Conservation (phyloP, 2,797 vertebrate genomes). For the Cynopterus sphinx region DNA sequence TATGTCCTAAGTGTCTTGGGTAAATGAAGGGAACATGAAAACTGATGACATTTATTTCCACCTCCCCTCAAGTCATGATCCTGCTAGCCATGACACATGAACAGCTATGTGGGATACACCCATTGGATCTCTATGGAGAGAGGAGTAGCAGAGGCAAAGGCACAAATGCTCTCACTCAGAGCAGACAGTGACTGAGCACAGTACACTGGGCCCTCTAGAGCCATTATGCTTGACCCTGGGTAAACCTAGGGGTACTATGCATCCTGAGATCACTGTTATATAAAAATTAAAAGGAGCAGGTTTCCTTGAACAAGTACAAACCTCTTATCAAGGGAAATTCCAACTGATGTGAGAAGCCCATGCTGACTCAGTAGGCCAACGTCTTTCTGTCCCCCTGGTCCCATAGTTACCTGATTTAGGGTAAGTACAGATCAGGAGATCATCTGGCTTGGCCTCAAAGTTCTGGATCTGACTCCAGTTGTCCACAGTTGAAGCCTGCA, state of each 20-base stretch:
- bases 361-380: not conserved
- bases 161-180: too few species aligned
- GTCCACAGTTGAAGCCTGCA: slow-evolving; percentile 56
- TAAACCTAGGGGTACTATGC: not conserved
- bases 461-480: slow-evolving; percentile 77
- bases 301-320: not conserved
- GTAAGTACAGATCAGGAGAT: slow-evolving; percentile 81
- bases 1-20: not conserved
- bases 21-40: not conserved
- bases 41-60: not conserved
- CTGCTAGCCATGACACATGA: not conserved
- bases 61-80: not conserved
- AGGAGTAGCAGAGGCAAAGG: not conserved
- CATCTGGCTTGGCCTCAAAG: slow-evolving; percentile 76
- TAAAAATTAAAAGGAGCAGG: not conserved
- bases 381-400: too few species aligned
- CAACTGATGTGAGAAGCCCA: not conserved
- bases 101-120: fast-evolving
- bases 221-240: fast-evolving
- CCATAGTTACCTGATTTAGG: slow-evolving; percentile 80
- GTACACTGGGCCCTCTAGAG: too few species aligned
- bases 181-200: not conserved
- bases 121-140: not conserved
- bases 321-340: too few species aligned
- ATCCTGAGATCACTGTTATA: not conserved